Percentiles rank a stretch among this genome's conserved stretches.
phyloP scores from a whole-genome alignment of 2,888 invertebrate species.

The Trileptium ribeirensis region DNA sequence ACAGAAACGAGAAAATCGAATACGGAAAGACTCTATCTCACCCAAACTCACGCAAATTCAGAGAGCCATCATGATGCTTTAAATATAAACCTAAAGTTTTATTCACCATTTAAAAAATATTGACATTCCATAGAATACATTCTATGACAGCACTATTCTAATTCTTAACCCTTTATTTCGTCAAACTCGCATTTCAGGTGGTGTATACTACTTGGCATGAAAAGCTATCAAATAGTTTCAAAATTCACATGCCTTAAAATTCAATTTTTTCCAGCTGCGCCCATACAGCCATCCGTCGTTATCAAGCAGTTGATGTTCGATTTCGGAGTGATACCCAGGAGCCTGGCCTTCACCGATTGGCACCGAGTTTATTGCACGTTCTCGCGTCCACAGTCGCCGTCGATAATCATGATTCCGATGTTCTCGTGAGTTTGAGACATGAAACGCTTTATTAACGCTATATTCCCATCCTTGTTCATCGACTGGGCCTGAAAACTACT shows the following conservation, averaged over 20 bases:
- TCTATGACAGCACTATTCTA: too few relatives aligned
- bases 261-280: not conserved
- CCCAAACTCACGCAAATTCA: too few relatives aligned
- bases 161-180: too few relatives aligned
- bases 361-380: not conserved
- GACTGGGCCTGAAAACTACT: not conserved
- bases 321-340: not conserved
- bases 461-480: conserved; percentile 14
- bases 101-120: too few relatives aligned
- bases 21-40: too few relatives aligned
- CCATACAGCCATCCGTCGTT: not conserved
- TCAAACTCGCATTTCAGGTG: too few relatives aligned
- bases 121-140: too few relatives aligned
- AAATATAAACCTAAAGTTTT: too few relatives aligned
- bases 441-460: conserved; percentile 1
- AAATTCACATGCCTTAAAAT: not conserved
- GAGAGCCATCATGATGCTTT: too few relatives aligned
- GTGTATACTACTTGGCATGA: too few relatives aligned
- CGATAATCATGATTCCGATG: not conserved
- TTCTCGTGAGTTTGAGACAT: not conserved
- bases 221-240: too few relatives aligned
- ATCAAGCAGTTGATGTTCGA: not conserved
- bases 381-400: conserved; percentile 9
- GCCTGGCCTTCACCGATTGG: not conserved
- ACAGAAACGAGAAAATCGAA: too few relatives aligned